Evolutionary conservation across 2,113 vertebrate species (phyloP).

Genomic region (Petroica traversi): DNA sequence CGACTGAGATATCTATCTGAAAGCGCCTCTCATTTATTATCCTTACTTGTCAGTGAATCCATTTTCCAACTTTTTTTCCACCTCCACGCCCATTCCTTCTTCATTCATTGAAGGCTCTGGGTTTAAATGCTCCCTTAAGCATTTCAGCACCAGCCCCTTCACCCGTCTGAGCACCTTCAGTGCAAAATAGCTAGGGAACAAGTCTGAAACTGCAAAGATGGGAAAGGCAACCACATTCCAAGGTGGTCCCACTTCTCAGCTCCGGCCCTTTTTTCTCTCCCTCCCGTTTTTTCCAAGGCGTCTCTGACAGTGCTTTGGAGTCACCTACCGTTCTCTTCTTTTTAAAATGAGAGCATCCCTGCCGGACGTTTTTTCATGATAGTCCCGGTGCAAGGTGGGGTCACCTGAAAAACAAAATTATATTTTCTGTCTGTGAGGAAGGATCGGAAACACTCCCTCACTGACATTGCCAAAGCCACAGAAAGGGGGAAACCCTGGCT

Average conservation of each 20-base stretch:
- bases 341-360: background rate
- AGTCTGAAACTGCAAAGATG: background rate
- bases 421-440: background rate
- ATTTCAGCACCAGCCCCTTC: background rate
- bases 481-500: background rate
- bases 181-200: background rate
- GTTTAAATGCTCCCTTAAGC: slow-evolving; percentile 28
- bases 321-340: rapidly evolving
- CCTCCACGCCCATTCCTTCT: background rate
- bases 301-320: background rate
- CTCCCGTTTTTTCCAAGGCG: no score
- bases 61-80: slow-evolving; percentile 75
- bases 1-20: slow-evolving; percentile 97
- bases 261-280: background rate
- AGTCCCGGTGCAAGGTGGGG: background rate
- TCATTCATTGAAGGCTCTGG: slow-evolving; percentile 60
- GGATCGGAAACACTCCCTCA: background rate
- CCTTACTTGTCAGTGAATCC: slow-evolving; percentile 86
- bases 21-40: slow-evolving; percentile 93
- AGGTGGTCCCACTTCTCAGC: background rate
- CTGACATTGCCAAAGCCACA: background rate
- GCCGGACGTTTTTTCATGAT: background rate
- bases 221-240: background rate
- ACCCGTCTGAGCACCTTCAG: background rate
- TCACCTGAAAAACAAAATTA: background rate